phyloP scores from a whole-genome alignment of 1,140 invertebrate species.

The Bacillus rossius region DNA sequence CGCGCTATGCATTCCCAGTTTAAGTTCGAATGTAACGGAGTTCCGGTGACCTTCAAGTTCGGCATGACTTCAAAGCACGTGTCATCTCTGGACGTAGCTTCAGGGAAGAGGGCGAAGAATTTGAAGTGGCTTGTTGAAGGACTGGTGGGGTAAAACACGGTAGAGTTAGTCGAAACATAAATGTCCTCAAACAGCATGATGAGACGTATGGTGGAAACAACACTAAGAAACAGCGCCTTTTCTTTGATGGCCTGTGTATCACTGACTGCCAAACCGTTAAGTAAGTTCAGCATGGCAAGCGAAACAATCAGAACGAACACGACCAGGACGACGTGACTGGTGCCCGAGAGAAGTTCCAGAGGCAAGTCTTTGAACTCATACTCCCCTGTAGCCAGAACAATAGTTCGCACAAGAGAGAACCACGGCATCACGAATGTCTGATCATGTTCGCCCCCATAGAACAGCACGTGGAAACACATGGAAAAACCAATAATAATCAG shows the following conservation, averaged over 20 bases:
- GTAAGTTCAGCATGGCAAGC: not conserved
- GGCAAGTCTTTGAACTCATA: not conserved
- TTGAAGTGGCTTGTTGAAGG: too few relatives aligned
- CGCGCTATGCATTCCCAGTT: too few relatives aligned
- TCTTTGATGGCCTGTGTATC: conserved; percentile 9
- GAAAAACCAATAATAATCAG: not conserved
- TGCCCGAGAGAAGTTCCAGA: not conserved
- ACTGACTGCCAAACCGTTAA: not conserved
- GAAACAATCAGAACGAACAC: conserved; percentile 1
- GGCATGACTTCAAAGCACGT: too few relatives aligned
- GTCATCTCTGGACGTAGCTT: too few relatives aligned
- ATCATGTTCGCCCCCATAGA: not conserved
- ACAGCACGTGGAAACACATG: not conserved
- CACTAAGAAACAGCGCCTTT: not conserved
- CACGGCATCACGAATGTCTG: not conserved
- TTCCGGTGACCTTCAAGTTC: too few relatives aligned
- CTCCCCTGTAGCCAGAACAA: conserved; percentile 2
- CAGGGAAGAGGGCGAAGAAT: too few relatives aligned
- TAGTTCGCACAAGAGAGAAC: not conserved
- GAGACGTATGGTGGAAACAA: not conserved
- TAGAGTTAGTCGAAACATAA: too few relatives aligned
- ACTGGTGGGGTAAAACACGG: too few relatives aligned
- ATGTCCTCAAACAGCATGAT: not conserved
- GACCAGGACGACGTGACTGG: not conserved
- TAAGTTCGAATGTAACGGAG: too few relatives aligned